Base-by-base conservation (phyloP, 2,113 vertebrate species). In the Neotragus moschatus region DNA sequence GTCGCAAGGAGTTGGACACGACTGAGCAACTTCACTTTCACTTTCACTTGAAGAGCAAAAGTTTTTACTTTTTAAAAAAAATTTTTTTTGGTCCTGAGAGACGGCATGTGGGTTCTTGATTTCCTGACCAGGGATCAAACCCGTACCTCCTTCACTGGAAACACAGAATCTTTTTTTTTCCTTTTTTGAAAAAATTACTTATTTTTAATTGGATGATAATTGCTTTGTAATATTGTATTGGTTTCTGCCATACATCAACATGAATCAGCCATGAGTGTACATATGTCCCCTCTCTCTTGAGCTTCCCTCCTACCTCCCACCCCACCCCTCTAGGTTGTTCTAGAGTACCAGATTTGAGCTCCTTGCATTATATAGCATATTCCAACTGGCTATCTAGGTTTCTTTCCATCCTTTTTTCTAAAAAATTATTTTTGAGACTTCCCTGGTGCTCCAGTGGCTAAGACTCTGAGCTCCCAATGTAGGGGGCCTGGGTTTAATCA, bases 41-140 rank as follows among this genome's bases (percentile, higher is more conserved):
- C 53, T 21, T 58, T 28, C 58, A 60, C 58, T 28, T 28, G 26
- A 58, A 58, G 5, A 60, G 58, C 58, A 60, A 73, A 70, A 70
- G n/a, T 28, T 53, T 88, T 73, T 39, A 19, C n/a, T 73, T 53
- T 53, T 0, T 0, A 0, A 0, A 36, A 66, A 36, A 36, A 6
- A 0, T 12, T 73, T 43, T 73, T 73, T 73, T 39, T 73, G 21
- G 10, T 73, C 70, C 70, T 73, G 21, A 39, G 19, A 39, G 39
- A 73, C 0, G 0, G 21, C 36, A 39, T 25, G 21, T 73, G 70
- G 21, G 19, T 21, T 43, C 70, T 73, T 73, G 21, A 36, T 73
- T 73, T 73, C n/a, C 70, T 73, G 70, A 25, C 19, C 36, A 73
- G 70, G 70, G 21, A 73, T 73, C 70, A 39, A 43, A 73, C 21